Evolutionary conservation across 2,113 vertebrate species (phyloP).

Genomic region (Paralichthys olivaceus): DNA sequence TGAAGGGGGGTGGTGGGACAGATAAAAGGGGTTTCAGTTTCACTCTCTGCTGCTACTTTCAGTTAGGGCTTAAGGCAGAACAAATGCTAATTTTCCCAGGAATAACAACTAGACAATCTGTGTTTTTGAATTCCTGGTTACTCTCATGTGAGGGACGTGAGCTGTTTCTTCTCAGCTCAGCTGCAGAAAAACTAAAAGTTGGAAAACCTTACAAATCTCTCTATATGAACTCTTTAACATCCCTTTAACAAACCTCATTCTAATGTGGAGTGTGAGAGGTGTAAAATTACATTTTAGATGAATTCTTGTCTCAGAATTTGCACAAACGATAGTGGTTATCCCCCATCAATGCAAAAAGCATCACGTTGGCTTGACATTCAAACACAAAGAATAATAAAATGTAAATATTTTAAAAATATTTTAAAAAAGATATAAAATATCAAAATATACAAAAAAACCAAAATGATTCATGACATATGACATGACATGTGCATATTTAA

Average conservation of each 20-base stretch:
- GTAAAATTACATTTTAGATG: not conserved
- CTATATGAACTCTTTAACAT: not conserved
- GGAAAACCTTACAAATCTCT: not conserved
- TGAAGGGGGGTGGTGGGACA: not conserved
- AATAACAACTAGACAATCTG: conserved; percentile 27
- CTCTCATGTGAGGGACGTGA: conserved; percentile 12
- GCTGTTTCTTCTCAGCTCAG: not conserved
- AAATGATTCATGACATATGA: not conserved
- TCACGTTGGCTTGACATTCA: not conserved
- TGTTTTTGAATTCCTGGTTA: conserved; percentile 18
- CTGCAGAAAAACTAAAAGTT: conserved; percentile 3
- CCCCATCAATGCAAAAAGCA: not conserved
- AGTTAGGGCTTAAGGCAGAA: not conserved
- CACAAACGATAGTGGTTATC: not conserved
- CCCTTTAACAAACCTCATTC: not conserved
- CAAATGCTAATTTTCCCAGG: conserved; percentile 44
- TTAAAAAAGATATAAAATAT: not conserved
- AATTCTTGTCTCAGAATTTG: not conserved
- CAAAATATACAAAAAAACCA: conserved; percentile 23
- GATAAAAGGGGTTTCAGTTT: conserved; percentile 26
- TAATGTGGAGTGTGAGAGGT: not conserved
- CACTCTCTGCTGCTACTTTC: conserved; percentile 36
- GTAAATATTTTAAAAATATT: too few relatives aligned
- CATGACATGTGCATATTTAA: conserved; percentile 5
- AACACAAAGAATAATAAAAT: conserved; percentile 5